Evolutionary conservation across 1,140 invertebrate species (phyloP).

Genomic region (Luehdorfia chinensis): DNA sequence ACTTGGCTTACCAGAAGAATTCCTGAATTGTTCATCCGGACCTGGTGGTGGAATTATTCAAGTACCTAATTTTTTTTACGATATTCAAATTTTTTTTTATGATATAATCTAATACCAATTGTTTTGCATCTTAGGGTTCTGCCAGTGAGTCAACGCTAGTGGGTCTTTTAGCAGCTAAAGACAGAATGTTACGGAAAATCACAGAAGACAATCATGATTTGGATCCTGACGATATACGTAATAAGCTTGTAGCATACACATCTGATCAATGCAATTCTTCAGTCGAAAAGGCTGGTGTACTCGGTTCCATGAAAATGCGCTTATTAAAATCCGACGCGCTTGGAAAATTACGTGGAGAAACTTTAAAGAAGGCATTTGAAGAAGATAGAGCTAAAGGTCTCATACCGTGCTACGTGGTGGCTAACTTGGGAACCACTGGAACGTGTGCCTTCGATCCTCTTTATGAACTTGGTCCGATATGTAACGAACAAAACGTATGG

Average conservation of each 20-base stretch:
- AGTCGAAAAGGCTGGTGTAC: constrained; percentile 90
- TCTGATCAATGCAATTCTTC: constrained; percentile 95
- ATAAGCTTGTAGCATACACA: constrained; percentile 90
- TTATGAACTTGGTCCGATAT: constrained; percentile 88
- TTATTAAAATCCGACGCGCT: constrained; percentile 87
- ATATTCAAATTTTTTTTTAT: neutral
- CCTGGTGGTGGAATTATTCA: constrained; percentile 94
- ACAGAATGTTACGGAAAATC: constrained; percentile 81
- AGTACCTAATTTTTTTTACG: constrained; percentile 82
- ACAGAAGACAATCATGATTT: constrained; percentile 78
- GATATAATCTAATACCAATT: constrained; percentile 52
- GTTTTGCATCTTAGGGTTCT: constrained; percentile 85
- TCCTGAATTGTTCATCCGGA: constrained; percentile 85
- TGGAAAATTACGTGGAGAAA: constrained; percentile 85
- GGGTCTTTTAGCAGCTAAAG: constrained; percentile 88
- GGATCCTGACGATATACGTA: constrained; percentile 81
- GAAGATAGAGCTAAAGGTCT: constrained; percentile 84
- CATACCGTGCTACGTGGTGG: constrained; percentile 89
- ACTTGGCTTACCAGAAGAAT: constrained; percentile 89
- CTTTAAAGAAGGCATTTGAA: constrained; percentile 84
- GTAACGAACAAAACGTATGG: constrained; percentile 87
- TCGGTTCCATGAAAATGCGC: constrained; percentile 89
- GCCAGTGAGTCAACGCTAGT: constrained; percentile 95
- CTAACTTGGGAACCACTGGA: constrained; percentile 94
- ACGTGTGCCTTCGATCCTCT: constrained; percentile 95